Evolutionary conservation across 1,140 invertebrate species (phyloP), one percentile per base, ranked within the genome.

Genomic region (Macrotrachela quadricornifera): DNA sequence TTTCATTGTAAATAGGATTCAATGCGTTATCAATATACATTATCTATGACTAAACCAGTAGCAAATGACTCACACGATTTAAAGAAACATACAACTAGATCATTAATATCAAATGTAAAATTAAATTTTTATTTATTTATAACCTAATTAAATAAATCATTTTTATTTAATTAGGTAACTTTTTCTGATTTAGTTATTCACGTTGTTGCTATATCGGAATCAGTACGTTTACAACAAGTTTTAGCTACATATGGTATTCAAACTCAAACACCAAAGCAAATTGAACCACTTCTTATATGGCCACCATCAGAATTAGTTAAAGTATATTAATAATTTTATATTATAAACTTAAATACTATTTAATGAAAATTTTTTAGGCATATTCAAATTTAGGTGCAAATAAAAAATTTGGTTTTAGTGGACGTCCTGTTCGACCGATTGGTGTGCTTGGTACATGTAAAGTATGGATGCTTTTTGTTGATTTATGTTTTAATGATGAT

Each of bases 221-320:
- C 86, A 10, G 87, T 87, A 78, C 75, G 91, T 49, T 74, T 99
- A 9, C 92, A 99, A 62, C 76, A 90, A 48, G 87, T 97, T 83
- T 84, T 99, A 80, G 87, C 85, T 21, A 97, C 91, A 0, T 97
- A 96, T 65, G 94, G 94, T 41, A 96, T 99, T 59, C 86, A 92
- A 69, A 95, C 91, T 0, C 94, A 96, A 72, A 96, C 90, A 1
- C 90, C 90, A 0, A 86, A 94, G 60, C 85, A 90, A 47, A 86
- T 97, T 0, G 87, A 94, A 69, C 87, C 88, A 0, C 84, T 94
- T 36, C 85, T 92, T 70, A 88, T 95, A 59, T 92, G 94, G 80
- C 90, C 91, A 16, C 92, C 88, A 0, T 82, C 80, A 46, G 81
- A 96, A 62, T 71, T 99, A 13, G 88, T 94, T 30, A 30, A 30